A percentile compares a stretch with the other conserved stretches of the same genome.
phyloP scores from a whole-genome alignment of 2,113 vertebrate genomes.

The Pomatorhinus ruficollis region DNA sequence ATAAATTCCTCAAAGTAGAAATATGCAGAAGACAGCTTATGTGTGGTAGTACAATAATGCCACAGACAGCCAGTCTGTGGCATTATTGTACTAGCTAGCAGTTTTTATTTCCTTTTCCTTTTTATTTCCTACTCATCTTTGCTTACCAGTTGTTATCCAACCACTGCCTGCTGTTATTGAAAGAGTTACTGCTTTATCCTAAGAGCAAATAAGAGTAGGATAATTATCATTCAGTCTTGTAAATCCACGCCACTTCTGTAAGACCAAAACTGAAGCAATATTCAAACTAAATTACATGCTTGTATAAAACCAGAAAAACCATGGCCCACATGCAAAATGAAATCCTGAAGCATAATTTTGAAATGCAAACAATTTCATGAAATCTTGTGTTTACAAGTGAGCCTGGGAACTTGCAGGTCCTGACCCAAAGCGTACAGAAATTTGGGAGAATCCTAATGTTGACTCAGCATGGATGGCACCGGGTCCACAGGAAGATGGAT shows the following conservation, averaged over 20 bases:
- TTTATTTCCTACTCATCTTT: neutral
- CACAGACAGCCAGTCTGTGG: neutral
- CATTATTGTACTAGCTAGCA: neutral
- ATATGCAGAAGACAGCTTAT: neutral
- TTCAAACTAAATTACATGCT: neutral
- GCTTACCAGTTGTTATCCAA: neutral
- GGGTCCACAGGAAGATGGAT: neutral
- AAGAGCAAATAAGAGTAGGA: neutral
- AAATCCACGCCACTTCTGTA: neutral
- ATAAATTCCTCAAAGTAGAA: neutral
- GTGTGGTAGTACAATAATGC: too few relatives aligned
- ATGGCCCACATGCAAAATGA: neutral
- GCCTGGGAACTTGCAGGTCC: neutral
- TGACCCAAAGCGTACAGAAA: neutral
- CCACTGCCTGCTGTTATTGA: neutral
- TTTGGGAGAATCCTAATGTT: neutral
- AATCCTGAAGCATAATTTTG: neutral
- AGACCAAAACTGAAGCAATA: neutral
- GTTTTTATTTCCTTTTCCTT: neutral
- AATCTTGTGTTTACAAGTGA: neutral
- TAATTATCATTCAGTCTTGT: neutral
- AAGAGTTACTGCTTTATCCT: neutral
- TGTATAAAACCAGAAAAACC: neutral
- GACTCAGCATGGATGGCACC: fast-evolving
- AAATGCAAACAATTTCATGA: fast-evolving